Percentiles rank a stretch among this genome's conserved stretches.
Evolutionary conservation across 2,113 vertebrate species (phyloP).

Genomic region (Bos indicus): DNA sequence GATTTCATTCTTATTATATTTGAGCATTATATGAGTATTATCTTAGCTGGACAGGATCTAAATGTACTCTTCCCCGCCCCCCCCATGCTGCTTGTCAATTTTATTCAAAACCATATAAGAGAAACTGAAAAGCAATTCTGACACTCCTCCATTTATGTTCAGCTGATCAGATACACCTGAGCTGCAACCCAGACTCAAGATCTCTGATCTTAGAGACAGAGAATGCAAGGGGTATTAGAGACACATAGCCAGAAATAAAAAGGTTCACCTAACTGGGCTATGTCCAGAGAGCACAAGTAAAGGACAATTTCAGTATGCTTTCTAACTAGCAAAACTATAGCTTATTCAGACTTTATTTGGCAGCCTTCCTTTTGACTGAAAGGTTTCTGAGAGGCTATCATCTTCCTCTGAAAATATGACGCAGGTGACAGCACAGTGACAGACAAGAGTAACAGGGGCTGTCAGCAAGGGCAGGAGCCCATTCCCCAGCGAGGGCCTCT

Average conservation of each 20-base stretch:
- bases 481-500: not conserved
- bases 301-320: not conserved
- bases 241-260: not conserved
- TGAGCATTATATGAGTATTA: not conserved
- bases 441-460: not conserved
- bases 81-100: not conserved
- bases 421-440: not conserved
- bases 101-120: slow-evolving; percentile 36
- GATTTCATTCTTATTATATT: not conserved
- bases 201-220: not conserved
- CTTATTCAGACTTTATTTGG: slow-evolving; percentile 7
- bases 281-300: not conserved
- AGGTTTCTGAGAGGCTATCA: not conserved
- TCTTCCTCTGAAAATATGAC: not conserved
- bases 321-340: not conserved
- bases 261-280: not conserved
- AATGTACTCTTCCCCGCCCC: not conserved
- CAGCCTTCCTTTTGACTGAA: not conserved
- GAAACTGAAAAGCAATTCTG: slow-evolving; percentile 9
- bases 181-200: not conserved
- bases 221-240: not conserved
- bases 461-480: not conserved
- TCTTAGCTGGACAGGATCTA: not conserved
- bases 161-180: not conserved
- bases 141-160: not conserved